A percentile compares a stretch with the other conserved stretches of the same genome.
Evolutionary conservation across 2,113 vertebrate species (phyloP).

Genomic region (Gadus chalcogrammus): DNA sequence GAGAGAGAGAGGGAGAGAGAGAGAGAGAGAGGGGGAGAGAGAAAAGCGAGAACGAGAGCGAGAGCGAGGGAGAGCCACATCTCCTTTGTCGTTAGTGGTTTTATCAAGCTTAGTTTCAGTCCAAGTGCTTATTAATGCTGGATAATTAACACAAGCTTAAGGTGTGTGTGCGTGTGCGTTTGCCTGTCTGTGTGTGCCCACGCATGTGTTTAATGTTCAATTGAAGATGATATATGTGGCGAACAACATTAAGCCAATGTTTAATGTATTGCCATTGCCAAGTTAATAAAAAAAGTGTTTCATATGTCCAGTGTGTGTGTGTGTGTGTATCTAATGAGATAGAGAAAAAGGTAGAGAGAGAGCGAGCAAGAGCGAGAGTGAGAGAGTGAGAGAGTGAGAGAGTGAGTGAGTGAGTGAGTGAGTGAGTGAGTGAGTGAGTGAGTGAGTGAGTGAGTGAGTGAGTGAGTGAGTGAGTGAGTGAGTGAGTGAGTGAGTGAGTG

Average conservation of each 20-base stretch:
- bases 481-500: too few species aligned
- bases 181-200: conserved; percentile 4
- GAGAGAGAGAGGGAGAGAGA: conserved; percentile 15
- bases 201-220: conserved; percentile 12
- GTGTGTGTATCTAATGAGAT: background rate
- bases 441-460: too few species aligned
- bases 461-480: too few species aligned
- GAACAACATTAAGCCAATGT: conserved; percentile 22
- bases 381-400: background rate
- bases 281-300: conserved; percentile 55
- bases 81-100: conserved; percentile 56
- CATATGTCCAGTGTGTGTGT: conserved; percentile 20
- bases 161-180: conserved; percentile 13
- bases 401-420: too few species aligned
- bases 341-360: background rate
- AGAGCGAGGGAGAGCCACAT: conserved; percentile 37
- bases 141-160: conserved; percentile 51
- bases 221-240: conserved; percentile 34
- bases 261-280: conserved; percentile 38
- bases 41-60: background rate
- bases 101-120: conserved; percentile 58
- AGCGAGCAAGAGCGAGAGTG: background rate
- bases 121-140: conserved; percentile 38
- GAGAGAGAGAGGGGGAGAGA: conserved; percentile 14
- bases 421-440: too few species aligned